Base-by-base conservation (phyloP, 2,888 invertebrate species). In the Griposia aprilina region DNA sequence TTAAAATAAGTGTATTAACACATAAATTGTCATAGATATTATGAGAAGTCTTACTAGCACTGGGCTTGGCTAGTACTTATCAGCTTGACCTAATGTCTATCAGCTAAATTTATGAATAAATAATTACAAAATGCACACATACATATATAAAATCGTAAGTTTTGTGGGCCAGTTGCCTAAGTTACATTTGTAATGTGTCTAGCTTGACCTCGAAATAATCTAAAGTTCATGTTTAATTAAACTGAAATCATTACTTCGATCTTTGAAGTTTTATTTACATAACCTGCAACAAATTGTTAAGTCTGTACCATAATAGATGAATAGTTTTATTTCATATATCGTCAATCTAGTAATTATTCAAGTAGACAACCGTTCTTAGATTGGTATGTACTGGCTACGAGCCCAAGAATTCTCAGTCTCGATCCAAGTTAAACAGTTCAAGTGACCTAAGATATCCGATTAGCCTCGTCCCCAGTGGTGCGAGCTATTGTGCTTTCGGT, bases 401-500 rank as follows among this genome's bases (percentile, higher is more conserved):
- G 77, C 78, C 80, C 66, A 76, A 73, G 70, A 70, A 80, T 88
- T 76, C 41, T 68, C 63, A 72, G 74, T 76, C 59, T 74, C 20
- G 13, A 69, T 79, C 59, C 78, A 80, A 79, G 57, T 75, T 57
- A 63, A 78, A 67, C 30, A 59, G 52, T 45, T 62, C 13, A 41
- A 72, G 52, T 77, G 69, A 70, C 26, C 63, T 50, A 72, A 66
- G 84, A 79, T 79, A 92, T 91, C 89, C 87, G 91, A 93, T 93
- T 90, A 87, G 92, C 92, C 90, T 89, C 88, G 90, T 92, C 91
- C 88, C 87, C 87, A 81, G 83, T 86, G 20, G 65, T n/a, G n/a
- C n/a, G n/a, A 70, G 78, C 93, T 92, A 94, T 94, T 93, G 91
- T 92, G 87, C 91, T 93, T 90, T 93, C 93, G 93, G 93, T 94